Evolutionary conservation across 2,113 vertebrate species (phyloP).

Genomic region (Murina feae): DNA sequence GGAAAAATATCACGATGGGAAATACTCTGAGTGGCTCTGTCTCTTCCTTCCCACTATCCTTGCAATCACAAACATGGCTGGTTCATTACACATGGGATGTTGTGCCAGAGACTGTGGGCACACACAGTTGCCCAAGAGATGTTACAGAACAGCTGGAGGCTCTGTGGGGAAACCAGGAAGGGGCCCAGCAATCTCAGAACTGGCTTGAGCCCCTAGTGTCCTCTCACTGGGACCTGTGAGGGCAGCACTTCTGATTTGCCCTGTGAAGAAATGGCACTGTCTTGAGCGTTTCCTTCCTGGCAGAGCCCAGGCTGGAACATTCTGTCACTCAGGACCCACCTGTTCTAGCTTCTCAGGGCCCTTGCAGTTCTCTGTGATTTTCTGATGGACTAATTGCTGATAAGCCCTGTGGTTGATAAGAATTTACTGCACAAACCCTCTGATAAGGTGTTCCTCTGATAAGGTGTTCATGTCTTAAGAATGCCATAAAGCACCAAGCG

Average conservation of each 20-base stretch:
- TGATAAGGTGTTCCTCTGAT: not conserved
- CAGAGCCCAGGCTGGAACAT: not conserved
- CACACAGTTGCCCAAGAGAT: constrained; percentile 3
- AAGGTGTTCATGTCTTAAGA: not conserved
- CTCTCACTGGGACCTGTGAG: not conserved
- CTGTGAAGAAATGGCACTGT: not conserved
- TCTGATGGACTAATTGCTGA: not conserved
- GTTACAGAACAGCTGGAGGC: not conserved
- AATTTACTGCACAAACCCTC: fast-evolving
- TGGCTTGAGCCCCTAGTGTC: not conserved
- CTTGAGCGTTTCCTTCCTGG: not conserved
- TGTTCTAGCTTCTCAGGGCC: not conserved
- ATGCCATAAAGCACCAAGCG: fast-evolving
- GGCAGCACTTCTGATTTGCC: not conserved
- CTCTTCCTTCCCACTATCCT: not conserved
- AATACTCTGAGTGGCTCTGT: not conserved
- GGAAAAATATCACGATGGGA: not conserved
- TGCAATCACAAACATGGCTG: not conserved
- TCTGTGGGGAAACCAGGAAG: not conserved
- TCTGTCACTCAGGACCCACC: not conserved
- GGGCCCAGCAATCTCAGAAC: not conserved
- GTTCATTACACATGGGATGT: not conserved
- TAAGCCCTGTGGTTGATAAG: not conserved
- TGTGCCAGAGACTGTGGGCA: constrained; percentile 3
- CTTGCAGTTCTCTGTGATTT: not conserved